Evolutionary conservation across 1,140 invertebrate genomes (phyloP).

Genomic region (Leptopilina boulardi): DNA sequence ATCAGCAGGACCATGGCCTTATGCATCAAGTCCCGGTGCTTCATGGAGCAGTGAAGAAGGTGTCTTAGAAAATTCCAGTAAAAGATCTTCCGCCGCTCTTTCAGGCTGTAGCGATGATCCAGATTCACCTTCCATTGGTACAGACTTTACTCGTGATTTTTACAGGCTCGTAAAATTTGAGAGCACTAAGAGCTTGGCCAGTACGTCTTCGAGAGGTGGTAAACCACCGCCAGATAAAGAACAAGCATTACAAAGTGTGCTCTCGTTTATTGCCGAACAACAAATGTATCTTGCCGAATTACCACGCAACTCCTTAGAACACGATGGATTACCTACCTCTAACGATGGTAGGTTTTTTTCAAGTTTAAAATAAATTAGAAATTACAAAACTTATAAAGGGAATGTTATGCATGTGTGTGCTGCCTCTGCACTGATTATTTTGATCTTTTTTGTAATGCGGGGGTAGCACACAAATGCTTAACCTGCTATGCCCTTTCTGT

Average conservation of each 20-base stretch:
- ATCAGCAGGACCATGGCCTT: conserved; percentile 66
- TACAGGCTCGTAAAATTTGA: conserved; percentile 87
- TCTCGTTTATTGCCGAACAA: conserved; percentile 86
- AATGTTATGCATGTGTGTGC: too few relatives aligned
- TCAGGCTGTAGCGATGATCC: conserved; percentile 81
- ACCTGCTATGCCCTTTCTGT: too few relatives aligned
- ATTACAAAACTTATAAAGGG: too few relatives aligned
- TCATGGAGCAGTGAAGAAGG: conserved; percentile 72
- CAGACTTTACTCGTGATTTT: conserved; percentile 87
- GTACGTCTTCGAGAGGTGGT: conserved; percentile 82
- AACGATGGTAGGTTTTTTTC: conserved; percentile 59
- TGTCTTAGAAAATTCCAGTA: conserved; percentile 71
- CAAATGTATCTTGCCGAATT: conserved; percentile 80
- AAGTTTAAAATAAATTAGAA: too few relatives aligned
- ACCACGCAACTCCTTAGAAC: conserved; percentile 57
- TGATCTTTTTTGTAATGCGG: too few relatives aligned
- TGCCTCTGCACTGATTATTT: too few relatives aligned
- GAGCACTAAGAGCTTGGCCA: conserved; percentile 87
- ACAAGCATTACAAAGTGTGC: conserved; percentile 83
- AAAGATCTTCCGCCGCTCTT: conserved; percentile 82
- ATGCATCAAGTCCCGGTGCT: conserved; percentile 67
- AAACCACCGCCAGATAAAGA: conserved; percentile 79
- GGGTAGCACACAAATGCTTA: too few relatives aligned
- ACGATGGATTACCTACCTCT: conserved; percentile 46
- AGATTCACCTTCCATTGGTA: conserved; percentile 82